A percentile compares a stretch with the other conserved stretches of the same genome.
Conservation (phyloP, 2,113 vertebrate species). For the Pimephales promelas region DNA sequence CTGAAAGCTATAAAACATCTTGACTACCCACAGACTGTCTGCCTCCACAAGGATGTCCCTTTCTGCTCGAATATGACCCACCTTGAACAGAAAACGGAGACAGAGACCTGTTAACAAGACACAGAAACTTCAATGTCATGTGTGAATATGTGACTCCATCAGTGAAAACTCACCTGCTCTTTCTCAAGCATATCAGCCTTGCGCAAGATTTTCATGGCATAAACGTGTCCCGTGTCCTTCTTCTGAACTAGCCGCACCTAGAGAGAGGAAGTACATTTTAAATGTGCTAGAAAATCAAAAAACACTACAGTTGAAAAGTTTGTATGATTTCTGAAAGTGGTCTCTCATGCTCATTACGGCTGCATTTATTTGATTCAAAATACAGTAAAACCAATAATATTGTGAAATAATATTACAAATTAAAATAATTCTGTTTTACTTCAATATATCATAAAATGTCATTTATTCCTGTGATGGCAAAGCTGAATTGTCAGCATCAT, state of each 20-base stretch:
- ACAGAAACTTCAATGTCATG: not conserved
- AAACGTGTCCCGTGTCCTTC: conserved; percentile 97
- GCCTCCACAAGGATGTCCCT: conserved; percentile 97
- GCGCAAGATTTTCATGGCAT: conserved; percentile 98
- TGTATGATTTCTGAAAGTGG: too few relatives aligned
- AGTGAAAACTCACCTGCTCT: conserved; percentile 83
- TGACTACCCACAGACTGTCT: conserved; percentile 98
- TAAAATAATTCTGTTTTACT: too few relatives aligned
- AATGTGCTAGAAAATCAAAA: not conserved
- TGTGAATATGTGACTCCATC: not conserved
- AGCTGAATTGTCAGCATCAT: too few relatives aligned
- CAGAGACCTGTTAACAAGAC: not conserved
- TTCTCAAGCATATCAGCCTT: conserved; percentile 99
- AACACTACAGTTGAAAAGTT: not conserved
- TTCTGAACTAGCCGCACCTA: conserved; percentile 98
- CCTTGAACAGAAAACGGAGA: conserved; percentile 68
- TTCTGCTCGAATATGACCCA: conserved; percentile 97
- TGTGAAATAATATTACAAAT: too few relatives aligned
- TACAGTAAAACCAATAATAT: too few relatives aligned
- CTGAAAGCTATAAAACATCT: conserved; percentile 99
- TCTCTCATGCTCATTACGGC: too few relatives aligned
- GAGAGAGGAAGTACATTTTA: conserved; percentile 9
- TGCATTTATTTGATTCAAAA: too few relatives aligned
- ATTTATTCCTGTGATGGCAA: too few relatives aligned
- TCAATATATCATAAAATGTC: too few relatives aligned